These are phyloP conservation scores for Procambarus virginalis DNA, from an alignment of 1,140 invertebrate species.

Conservation along the genomic window DNA sequence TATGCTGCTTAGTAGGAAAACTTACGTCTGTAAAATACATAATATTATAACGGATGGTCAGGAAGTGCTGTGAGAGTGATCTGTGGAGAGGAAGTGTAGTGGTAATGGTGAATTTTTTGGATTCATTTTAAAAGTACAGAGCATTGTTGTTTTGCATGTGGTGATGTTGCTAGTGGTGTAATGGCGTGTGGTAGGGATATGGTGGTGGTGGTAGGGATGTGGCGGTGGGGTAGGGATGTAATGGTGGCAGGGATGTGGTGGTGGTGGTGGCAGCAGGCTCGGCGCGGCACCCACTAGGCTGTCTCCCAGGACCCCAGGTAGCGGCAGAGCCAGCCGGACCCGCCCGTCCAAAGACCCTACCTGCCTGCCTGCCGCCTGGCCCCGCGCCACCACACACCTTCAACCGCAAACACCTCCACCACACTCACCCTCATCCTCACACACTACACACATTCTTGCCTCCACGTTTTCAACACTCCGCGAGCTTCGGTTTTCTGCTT, in stretches of 20 bases:
- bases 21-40: too few species aligned
- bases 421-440: background rate
- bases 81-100: too few species aligned
- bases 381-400: conserved; percentile 8
- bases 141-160: too few species aligned
- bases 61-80: too few species aligned
- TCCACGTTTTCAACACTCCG: background rate
- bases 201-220: too few species aligned
- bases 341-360: conserved; percentile 46
- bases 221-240: too few species aligned
- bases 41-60: too few species aligned
- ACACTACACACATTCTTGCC: conserved; percentile 19
- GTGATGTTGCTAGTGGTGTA: background rate
- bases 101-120: too few species aligned
- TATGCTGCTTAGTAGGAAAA: too few species aligned
- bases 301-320: conserved; percentile 23
- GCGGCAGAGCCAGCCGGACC: conserved; percentile 20
- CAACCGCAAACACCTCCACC: conserved; percentile 6
- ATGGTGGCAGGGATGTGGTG: background rate
- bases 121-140: too few species aligned
- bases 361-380: conserved; percentile 33
- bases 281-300: conserved; percentile 18
- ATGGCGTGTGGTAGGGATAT: too few species aligned
- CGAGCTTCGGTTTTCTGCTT: too few species aligned
- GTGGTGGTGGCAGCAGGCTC: conserved; percentile 20